phyloP scores from a whole-genome alignment of 2,797 vertebrate genomes.

The Holocentrus rufus region DNA sequence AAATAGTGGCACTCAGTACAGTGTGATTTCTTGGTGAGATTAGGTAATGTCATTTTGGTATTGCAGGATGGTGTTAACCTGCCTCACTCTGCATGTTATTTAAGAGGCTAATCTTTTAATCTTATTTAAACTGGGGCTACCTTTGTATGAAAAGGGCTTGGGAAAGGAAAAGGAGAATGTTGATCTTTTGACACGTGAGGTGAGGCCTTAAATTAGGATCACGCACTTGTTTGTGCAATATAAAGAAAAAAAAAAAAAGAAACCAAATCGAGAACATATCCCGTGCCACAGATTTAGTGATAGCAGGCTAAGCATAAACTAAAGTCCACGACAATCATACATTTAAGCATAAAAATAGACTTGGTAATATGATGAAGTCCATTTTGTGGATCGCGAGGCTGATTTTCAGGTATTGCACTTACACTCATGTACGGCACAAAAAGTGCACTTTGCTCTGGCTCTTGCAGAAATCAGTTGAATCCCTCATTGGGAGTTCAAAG shows the following conservation, averaged over 20 bases:
- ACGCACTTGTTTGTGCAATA: neutral
- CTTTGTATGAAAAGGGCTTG: conserved; percentile 66
- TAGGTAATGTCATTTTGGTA: conserved; percentile 22
- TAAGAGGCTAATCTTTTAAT: conserved; percentile 72
- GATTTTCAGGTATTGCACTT: neutral
- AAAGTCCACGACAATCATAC: neutral
- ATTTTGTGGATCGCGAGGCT: too few species aligned
- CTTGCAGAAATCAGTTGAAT: neutral
- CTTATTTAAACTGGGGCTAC: conserved; percentile 57
- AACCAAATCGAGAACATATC: neutral
- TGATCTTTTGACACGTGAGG: conserved; percentile 49
- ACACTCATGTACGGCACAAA: neutral
- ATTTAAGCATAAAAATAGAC: neutral
- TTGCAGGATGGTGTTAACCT: conserved; percentile 37
- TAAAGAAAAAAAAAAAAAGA: neutral
- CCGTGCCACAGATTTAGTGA: neutral
- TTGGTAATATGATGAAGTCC: too few species aligned
- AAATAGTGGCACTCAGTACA: conserved; percentile 14
- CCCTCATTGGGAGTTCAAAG: neutral
- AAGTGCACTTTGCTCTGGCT: neutral
- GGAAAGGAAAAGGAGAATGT: conserved; percentile 47
- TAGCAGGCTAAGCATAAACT: neutral
- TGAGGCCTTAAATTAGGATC: neutral
- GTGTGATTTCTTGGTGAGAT: conserved; percentile 25
- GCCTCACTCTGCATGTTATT: conserved; percentile 62